Conservation (phyloP, 2,888 invertebrate genomes). For the Protodeltote pygarga region DNA sequence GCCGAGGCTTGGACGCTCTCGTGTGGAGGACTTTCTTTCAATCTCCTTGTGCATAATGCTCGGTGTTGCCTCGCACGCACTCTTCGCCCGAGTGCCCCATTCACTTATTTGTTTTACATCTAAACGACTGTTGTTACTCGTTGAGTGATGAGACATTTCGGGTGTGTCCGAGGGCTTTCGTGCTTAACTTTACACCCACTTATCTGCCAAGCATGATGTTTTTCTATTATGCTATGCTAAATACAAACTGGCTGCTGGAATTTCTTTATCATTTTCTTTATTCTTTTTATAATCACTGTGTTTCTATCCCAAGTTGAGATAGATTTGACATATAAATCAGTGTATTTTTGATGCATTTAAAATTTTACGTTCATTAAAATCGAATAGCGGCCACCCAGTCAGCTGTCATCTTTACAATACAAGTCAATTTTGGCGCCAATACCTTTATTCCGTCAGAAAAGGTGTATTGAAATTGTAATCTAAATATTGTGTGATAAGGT, state of each 20-base stretch:
- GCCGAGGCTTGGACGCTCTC: slow-evolving; percentile 80
- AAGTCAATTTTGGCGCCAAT: slow-evolving; percentile 82
- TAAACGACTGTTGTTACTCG: slow-evolving; percentile 74
- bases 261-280: slow-evolving; percentile 17
- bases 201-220: slow-evolving; percentile 64
- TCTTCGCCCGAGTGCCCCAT: slow-evolving; percentile 72
- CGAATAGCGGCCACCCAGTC: slow-evolving; percentile 76
- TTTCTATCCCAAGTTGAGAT: not conserved
- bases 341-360: slow-evolving; percentile 10
- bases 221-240: slow-evolving; percentile 52
- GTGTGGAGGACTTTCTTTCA: slow-evolving; percentile 83
- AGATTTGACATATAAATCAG: slow-evolving; percentile 1
- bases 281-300: slow-evolving; percentile 7
- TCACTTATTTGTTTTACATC: slow-evolving; percentile 82
- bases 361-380: slow-evolving; percentile 54
- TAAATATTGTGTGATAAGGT: slow-evolving; percentile 39
- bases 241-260: slow-evolving; percentile 46
- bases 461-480: slow-evolving; percentile 25
- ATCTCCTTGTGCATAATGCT: slow-evolving; percentile 83
- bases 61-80: slow-evolving; percentile 78
- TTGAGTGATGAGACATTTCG: slow-evolving; percentile 73
- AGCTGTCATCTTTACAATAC: slow-evolving; percentile 77
- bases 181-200: slow-evolving; percentile 75
- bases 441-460: slow-evolving; percentile 35
- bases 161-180: slow-evolving; percentile 70